phyloP scores from a whole-genome alignment of 2,797 vertebrate genomes.

The Tympanoctomys barrerae region DNA sequence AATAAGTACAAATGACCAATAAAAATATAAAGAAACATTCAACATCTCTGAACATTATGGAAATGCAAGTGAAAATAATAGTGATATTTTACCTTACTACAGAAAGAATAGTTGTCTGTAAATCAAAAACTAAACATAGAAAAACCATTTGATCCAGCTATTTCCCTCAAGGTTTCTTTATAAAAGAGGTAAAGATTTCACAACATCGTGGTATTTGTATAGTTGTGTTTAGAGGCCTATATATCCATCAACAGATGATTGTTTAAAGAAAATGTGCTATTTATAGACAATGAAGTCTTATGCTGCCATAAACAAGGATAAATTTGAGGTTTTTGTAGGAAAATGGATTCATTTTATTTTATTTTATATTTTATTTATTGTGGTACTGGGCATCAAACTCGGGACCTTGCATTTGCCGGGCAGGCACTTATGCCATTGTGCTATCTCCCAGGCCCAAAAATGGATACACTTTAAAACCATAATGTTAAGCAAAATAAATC shows the following conservation, averaged over 20 bases:
- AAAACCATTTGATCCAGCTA: background rate
- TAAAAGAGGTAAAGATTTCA: background rate
- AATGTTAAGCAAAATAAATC: background rate
- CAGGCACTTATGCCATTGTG: too few relatives aligned
- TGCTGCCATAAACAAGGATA: background rate
- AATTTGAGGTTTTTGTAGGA: background rate
- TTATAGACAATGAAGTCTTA: background rate
- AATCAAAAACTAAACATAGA: background rate
- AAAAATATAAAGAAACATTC: background rate
- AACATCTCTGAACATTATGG: background rate
- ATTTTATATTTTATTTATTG: too few relatives aligned
- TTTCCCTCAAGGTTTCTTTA: background rate
- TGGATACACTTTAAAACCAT: background rate
- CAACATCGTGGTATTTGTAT: background rate
- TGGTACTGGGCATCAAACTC: too few relatives aligned
- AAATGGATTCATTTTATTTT: background rate
- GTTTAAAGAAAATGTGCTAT: background rate
- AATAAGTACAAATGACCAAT: background rate
- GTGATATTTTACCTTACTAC: background rate
- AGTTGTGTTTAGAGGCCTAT: background rate
- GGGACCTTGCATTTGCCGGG: too few relatives aligned
- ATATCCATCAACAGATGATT: background rate
- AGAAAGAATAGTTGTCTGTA: background rate
- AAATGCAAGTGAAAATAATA: background rate
- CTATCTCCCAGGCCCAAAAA: background rate